A percentile compares a stretch with the other conserved stretches of the same genome.
These are phyloP conservation scores for Pararge aegeria DNA, from an alignment of 1,140 invertebrate genomes.

Conservation along the genomic window DNA sequence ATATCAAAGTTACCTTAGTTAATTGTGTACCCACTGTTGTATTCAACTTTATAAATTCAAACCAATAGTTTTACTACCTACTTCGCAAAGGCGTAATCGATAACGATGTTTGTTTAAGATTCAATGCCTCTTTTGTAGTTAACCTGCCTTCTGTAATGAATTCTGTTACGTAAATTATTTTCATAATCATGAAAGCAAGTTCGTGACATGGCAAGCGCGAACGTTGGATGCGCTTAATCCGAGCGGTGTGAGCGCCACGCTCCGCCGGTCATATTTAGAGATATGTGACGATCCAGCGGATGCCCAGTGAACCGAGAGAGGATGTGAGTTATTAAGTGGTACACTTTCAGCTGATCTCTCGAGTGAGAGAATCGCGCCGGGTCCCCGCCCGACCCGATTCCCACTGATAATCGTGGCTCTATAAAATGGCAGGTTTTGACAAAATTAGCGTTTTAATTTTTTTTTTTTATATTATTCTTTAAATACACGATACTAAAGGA, in stretches of 20 bases:
- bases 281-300: conserved; percentile 76
- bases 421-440: conserved; percentile 23
- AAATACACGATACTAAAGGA: not conserved
- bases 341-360: conserved; percentile 77
- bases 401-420: conserved; percentile 36
- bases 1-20: too few relatives aligned
- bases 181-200: conserved; percentile 10
- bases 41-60: too few relatives aligned
- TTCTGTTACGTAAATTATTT: conserved; percentile 1
- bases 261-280: conserved; percentile 73
- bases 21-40: too few relatives aligned
- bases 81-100: too few relatives aligned
- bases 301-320: conserved; percentile 75
- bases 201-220: conserved; percentile 8
- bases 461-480: not conserved
- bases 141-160: conserved; percentile 1
- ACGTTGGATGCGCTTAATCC: conserved; percentile 49
- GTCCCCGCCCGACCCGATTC: conserved; percentile 40
- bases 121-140: not conserved
- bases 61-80: too few relatives aligned
- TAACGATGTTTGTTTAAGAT: too few relatives aligned
- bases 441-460: not conserved
- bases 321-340: conserved; percentile 78
- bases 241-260: conserved; percentile 52
- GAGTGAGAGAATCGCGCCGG: conserved; percentile 72